phyloP scores from a whole-genome alignment of 2,888 invertebrate genomes.

The Rhaphigaster nebulosa region DNA sequence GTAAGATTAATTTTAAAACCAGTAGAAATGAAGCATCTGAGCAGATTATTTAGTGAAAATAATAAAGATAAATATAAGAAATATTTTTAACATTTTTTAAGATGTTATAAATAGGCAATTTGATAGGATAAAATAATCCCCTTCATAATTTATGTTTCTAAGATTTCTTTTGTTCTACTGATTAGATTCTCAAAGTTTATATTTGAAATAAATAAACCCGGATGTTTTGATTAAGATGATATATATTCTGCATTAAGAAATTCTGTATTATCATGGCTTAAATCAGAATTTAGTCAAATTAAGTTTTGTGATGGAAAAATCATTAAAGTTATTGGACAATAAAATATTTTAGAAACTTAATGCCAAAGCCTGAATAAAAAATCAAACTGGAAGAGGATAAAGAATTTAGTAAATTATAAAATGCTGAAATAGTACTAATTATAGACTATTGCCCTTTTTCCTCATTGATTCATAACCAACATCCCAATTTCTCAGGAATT shows the following conservation, averaged over 20 bases:
- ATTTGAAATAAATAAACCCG: too few species aligned
- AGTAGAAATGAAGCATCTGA: too few species aligned
- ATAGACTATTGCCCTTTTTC: not conserved
- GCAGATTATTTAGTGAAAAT: conserved; percentile 1
- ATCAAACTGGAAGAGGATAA: not conserved
- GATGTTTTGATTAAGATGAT: too few species aligned
- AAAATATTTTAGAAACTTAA: not conserved
- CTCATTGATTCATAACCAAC: not conserved
- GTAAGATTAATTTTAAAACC: too few species aligned
- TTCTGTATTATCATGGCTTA: not conserved
- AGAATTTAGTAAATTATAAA: not conserved
- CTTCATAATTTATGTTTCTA: too few species aligned
- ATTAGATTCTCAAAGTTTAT: too few species aligned
- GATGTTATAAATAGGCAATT: too few species aligned
- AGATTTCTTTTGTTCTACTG: too few species aligned
- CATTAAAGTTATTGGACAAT: not conserved
- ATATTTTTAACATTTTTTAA: too few species aligned
- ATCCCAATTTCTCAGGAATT: not conserved
- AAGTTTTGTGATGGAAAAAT: not conserved
- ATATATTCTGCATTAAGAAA: too few species aligned
- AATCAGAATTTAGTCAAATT: not conserved
- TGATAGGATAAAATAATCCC: too few species aligned
- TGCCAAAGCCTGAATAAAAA: not conserved
- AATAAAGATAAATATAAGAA: not conserved
- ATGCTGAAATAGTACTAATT: not conserved